phyloP scores from a whole-genome alignment of 2,888 invertebrate genomes.

The Orgyia antiqua region DNA sequence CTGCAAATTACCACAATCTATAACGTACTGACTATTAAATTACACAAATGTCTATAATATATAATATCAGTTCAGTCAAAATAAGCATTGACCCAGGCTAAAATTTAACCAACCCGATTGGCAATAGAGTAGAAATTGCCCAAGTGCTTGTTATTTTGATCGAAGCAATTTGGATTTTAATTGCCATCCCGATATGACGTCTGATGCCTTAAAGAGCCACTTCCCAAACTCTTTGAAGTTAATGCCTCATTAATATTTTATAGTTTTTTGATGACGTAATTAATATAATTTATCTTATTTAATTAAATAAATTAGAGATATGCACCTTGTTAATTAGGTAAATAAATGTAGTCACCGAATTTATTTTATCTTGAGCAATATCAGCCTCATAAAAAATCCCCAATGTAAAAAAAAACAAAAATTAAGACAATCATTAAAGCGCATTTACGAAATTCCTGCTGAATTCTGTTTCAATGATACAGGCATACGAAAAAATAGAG shows the following conservation, averaged over 20 bases:
- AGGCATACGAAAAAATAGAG: too few species aligned
- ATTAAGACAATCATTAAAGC: too few species aligned
- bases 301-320: too few species aligned
- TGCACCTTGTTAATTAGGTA: too few species aligned
- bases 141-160: constrained; percentile 1
- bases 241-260: constrained; percentile 4
- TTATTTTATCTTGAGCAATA: too few species aligned
- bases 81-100: background rate
- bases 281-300: constrained; percentile 1
- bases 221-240: constrained; percentile 7
- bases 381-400: too few species aligned
- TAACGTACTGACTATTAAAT: too few species aligned
- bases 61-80: background rate
- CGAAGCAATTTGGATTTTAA: constrained; percentile 13
- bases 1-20: background rate
- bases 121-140: constrained; percentile 1
- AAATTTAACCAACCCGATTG: constrained; percentile 4
- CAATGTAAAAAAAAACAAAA: too few species aligned
- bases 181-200: constrained; percentile 11
- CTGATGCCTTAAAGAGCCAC: constrained; percentile 6
- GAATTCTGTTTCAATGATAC: too few species aligned
- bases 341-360: too few species aligned
- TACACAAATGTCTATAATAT: too few species aligned
- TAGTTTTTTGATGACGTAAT: constrained; percentile 4
- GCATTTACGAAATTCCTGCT: too few species aligned